These are phyloP conservation scores for Cheilosia impressa DNA, from an alignment of 2,888 invertebrate genomes.

Conservation along the genomic window DNA sequence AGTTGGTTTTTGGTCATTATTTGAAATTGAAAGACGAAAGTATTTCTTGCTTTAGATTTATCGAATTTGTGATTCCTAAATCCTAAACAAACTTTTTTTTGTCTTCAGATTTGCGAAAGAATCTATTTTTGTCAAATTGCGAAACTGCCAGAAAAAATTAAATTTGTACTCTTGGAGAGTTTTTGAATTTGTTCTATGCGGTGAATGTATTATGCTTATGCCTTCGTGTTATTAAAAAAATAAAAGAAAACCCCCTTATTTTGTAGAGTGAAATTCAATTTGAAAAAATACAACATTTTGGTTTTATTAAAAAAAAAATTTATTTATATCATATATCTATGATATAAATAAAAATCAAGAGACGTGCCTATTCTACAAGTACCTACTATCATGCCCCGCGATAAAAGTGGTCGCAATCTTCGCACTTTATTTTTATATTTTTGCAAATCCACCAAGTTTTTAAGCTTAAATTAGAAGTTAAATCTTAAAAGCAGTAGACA, in stretches of 20 bases:
- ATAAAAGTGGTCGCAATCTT: too few species aligned
- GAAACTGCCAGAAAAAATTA: constrained; percentile 15
- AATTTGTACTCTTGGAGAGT: constrained; percentile 14
- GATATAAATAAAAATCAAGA: not conserved
- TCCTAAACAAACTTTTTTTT: not conserved
- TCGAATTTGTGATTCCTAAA: constrained; percentile 23
- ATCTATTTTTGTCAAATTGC: constrained; percentile 50
- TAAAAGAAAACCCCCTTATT: not conserved
- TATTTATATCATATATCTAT: not conserved
- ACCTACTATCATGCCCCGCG: too few species aligned
- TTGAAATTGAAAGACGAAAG: not conserved
- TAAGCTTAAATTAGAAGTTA: too few species aligned
- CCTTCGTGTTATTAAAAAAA: not conserved
- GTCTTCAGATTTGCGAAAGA: constrained; percentile 21
- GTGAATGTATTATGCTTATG: not conserved
- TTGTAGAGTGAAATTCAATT: not conserved
- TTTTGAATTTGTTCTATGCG: constrained; percentile 72
- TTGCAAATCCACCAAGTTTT: too few species aligned
- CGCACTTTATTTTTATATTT: too few species aligned
- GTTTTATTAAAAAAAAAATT: not conserved
- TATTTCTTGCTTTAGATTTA: not conserved
- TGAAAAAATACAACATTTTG: not conserved
- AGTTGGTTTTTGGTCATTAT: not conserved
- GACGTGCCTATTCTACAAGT: too few species aligned
- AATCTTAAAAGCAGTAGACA: too few species aligned